phyloP scores from a whole-genome alignment of 2,888 invertebrate genomes.

The Rugalucina vietnamica region DNA sequence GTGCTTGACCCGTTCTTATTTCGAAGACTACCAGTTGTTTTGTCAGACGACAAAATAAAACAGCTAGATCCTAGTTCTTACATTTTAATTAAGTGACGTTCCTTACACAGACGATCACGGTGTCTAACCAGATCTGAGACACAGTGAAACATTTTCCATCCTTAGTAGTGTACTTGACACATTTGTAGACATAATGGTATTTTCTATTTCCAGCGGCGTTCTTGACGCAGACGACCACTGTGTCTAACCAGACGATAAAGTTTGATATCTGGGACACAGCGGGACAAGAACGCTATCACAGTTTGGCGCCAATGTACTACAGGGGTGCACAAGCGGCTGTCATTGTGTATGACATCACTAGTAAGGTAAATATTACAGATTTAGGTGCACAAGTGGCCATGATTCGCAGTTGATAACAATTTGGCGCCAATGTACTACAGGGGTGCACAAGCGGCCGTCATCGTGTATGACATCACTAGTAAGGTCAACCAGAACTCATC shows the following conservation, averaged over 20 bases:
- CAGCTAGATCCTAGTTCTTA: too few species aligned
- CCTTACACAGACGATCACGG: too few species aligned
- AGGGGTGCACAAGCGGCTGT: conserved; percentile 93
- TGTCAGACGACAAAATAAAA: too few species aligned
- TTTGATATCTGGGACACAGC: conserved; percentile 99
- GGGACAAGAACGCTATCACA: conserved; percentile 98
- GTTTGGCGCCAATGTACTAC: conserved; percentile 98
- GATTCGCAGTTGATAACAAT: conserved; percentile 99
- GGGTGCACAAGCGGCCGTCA: conserved; percentile 94
- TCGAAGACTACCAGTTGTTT: too few species aligned
- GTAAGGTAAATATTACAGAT: conserved; percentile 86
- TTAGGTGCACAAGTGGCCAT: too few species aligned
- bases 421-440: conserved; percentile 97
- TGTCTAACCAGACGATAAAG: conserved; percentile 97
- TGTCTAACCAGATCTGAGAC: too few species aligned
- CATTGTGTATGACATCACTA: conserved; percentile 99
- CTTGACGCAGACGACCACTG: conserved; percentile 99
- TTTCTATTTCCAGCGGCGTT: conserved; percentile 91
- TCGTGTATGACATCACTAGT: conserved; percentile 99
- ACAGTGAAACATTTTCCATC: too few species aligned
- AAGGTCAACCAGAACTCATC: too few species aligned
- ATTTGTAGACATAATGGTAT: too few species aligned
- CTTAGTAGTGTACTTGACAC: too few species aligned
- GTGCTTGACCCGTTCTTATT: too few species aligned
- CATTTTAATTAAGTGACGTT: too few species aligned